Evolutionary conservation across 2,888 invertebrate species (phyloP).

Genomic region (Stenodema calcarata): DNA sequence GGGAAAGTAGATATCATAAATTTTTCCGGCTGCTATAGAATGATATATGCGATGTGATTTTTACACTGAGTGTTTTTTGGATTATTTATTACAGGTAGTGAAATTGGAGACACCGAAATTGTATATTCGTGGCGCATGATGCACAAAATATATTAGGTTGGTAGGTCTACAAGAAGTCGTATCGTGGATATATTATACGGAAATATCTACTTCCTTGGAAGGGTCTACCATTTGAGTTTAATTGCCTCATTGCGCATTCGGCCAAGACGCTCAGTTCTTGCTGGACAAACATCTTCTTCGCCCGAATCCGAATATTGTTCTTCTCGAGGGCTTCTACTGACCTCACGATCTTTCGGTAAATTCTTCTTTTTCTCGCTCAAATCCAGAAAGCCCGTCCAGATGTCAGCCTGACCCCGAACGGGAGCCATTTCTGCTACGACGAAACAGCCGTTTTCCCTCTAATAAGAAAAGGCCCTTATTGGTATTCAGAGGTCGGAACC

Average conservation of each 20-base stretch:
- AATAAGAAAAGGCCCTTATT: constrained; percentile 22
- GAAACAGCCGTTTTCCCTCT: neutral
- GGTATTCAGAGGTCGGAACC: constrained; percentile 22
- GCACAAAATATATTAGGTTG: too few species aligned
- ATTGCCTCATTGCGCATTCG: neutral
- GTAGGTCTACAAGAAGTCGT: too few species aligned
- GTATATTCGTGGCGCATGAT: too few species aligned
- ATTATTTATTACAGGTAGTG: too few species aligned
- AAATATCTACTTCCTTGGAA: neutral
- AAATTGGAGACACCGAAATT: too few species aligned
- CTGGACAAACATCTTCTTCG: neutral
- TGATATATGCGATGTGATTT: too few species aligned
- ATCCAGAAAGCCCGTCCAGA: neutral
- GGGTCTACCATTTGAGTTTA: neutral
- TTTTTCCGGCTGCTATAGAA: too few species aligned
- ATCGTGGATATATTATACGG: neutral
- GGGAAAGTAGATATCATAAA: too few species aligned
- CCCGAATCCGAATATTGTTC: neutral
- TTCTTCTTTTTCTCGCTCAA: neutral
- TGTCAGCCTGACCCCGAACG: neutral
- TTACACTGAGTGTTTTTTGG: too few species aligned
- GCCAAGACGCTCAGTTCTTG: neutral
- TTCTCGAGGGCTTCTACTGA: neutral
- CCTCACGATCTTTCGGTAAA: neutral
- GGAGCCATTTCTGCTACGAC: neutral